Evolutionary conservation across 2,797 vertebrate species (phyloP).

Genomic region (Taenioides sp.): DNA sequence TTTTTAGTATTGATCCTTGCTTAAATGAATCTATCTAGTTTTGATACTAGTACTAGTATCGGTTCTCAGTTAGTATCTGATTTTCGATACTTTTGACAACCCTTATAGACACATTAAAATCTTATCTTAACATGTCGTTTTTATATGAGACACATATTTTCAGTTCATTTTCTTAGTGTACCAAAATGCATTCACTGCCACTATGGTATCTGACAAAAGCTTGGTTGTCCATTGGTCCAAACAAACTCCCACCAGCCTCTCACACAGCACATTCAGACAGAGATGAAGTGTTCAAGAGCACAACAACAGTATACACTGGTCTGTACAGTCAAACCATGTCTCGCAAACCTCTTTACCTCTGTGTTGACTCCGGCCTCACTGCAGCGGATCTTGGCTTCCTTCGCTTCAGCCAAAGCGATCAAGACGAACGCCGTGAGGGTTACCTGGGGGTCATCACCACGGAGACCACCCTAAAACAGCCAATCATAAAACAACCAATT

Average conservation of each 20-base stretch:
- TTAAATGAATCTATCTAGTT: too few relatives aligned
- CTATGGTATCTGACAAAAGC: too few relatives aligned
- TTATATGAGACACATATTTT: too few relatives aligned
- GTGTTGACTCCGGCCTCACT: neutral
- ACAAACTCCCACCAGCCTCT: too few relatives aligned
- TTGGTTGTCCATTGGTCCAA: too few relatives aligned
- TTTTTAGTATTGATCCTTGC: too few relatives aligned
- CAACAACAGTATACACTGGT: neutral
- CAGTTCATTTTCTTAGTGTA: neutral
- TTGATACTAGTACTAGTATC: too few relatives aligned
- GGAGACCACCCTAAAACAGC: conserved; percentile 56
- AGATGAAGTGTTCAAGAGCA: neutral
- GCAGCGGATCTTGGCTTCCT: conserved; percentile 51
- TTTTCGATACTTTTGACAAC: too few relatives aligned
- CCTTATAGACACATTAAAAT: too few relatives aligned
- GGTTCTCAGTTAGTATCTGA: too few relatives aligned
- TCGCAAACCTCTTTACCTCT: conserved; percentile 24
- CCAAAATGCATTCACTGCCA: neutral
- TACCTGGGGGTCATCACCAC: conserved; percentile 49
- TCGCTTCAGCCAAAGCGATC: conserved; percentile 61
- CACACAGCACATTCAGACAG: neutral
- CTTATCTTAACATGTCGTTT: too few relatives aligned
- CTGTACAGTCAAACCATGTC: neutral
- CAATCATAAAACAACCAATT: neutral
- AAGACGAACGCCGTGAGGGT: conserved; percentile 67